phyloP scores from a whole-genome alignment of 2,113 vertebrate species.

The Corydoras sp. region DNA sequence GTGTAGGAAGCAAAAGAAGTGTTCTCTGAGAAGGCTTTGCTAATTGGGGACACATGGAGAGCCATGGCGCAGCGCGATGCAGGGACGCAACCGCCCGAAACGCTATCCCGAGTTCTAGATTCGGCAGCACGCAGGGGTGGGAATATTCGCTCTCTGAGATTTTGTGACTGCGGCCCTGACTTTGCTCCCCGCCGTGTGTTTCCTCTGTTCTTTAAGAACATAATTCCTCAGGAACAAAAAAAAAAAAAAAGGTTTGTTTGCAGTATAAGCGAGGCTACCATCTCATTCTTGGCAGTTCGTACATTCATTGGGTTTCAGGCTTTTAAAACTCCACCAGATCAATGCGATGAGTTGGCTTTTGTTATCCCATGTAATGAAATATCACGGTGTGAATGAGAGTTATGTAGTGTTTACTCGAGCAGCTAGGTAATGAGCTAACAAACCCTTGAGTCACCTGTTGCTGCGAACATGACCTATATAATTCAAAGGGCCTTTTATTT shows the following conservation, averaged over 20 bases:
- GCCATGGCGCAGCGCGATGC: neutral
- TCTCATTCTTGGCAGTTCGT: neutral
- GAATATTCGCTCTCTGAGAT: too few species aligned
- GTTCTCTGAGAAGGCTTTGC: conserved; percentile 8
- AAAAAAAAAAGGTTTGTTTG: neutral
- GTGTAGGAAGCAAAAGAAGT: neutral
- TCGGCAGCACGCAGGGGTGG: neutral
- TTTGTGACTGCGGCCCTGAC: too few species aligned
- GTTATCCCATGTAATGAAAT: conserved; percentile 9
- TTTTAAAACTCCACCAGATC: conserved; percentile 4
- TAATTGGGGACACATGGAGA: conserved; percentile 27
- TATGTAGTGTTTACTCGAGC: conserved; percentile 16
- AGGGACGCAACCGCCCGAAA: neutral
- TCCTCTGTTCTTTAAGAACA: neutral
- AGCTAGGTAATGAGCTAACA: conserved; percentile 19
- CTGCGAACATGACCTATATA: conserved; percentile 34
- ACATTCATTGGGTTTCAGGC: conserved; percentile 5
- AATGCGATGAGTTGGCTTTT: conserved; percentile 4
- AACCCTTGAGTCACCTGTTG: conserved; percentile 24
- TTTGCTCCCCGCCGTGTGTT: neutral
- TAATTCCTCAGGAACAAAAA: neutral
- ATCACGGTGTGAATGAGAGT: conserved; percentile 10
- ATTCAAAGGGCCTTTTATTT: conserved; percentile 29
- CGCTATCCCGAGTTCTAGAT: conserved; percentile 2
- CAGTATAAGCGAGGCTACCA: neutral